Percentiles rank a stretch among this genome's conserved stretches.
Evolutionary conservation across 1,140 invertebrate genomes (phyloP).

Genomic region (Holotrichia oblita): DNA sequence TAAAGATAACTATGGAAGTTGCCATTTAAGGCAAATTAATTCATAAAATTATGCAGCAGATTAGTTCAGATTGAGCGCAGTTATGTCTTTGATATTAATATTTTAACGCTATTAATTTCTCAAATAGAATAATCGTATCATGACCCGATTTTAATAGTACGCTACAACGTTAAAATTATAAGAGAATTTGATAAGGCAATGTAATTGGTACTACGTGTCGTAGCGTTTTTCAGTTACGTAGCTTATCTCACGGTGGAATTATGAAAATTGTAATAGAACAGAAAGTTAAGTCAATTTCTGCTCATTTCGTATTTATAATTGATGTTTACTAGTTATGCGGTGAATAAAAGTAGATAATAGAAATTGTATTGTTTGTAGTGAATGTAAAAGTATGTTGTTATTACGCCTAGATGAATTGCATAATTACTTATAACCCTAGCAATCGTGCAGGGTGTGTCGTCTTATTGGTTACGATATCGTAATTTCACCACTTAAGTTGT

Average conservation of each 20-base stretch:
- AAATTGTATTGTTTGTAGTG: too few species aligned
- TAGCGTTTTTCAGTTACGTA: constrained; percentile 5
- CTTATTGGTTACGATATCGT: too few species aligned
- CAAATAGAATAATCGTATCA: constrained; percentile 10
- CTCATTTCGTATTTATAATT: not conserved
- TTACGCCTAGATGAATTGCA: too few species aligned
- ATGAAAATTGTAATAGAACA: not conserved
- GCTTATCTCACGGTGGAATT: not conserved
- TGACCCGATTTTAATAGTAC: not conserved
- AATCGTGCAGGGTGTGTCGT: too few species aligned
- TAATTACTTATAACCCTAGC: too few species aligned
- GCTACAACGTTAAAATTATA: constrained; percentile 19
- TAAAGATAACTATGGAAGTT: constrained; percentile 19
- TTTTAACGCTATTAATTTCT: constrained; percentile 22
- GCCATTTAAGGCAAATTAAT: constrained; percentile 32
- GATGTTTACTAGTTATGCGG: not conserved
- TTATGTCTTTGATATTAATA: constrained; percentile 4
- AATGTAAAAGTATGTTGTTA: too few species aligned
- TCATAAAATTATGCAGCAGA: constrained; percentile 20
- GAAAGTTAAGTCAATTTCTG: not conserved
- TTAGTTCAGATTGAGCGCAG: constrained; percentile 26
- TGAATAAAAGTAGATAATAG: not conserved
- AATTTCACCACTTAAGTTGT: too few species aligned
- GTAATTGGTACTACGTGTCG: constrained; percentile 16
- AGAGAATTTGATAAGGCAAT: constrained; percentile 1